Conservation (phyloP, 2,888 invertebrate genomes). For the Laspeyria flexula region DNA sequence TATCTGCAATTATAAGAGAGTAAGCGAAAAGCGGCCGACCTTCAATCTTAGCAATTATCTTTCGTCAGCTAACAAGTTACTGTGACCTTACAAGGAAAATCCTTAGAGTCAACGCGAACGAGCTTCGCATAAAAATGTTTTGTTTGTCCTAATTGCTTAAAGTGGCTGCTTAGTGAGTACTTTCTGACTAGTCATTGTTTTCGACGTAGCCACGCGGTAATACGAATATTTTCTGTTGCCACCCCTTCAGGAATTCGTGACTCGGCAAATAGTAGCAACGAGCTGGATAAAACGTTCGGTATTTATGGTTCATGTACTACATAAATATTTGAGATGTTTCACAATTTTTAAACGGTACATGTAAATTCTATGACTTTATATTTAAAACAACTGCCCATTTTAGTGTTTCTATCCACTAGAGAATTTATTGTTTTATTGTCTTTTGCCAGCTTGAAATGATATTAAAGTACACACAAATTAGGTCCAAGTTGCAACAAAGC, state of each 20-base stretch:
- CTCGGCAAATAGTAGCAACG: conserved; percentile 68
- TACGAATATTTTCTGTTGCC: conserved; percentile 76
- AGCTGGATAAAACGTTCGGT: conserved; percentile 54
- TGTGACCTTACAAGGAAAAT: conserved; percentile 33
- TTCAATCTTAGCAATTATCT: conserved; percentile 34
- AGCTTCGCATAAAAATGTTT: conserved; percentile 79
- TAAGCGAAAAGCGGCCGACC: conserved; percentile 11
- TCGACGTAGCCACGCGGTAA: conserved; percentile 72
- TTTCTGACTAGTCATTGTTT: conserved; percentile 83
- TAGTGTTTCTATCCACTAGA: too few relatives aligned
- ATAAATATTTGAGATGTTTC: not conserved
- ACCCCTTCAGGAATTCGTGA: conserved; percentile 72
- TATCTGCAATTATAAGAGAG: too few relatives aligned
- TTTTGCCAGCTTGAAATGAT: too few relatives aligned
- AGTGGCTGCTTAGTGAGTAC: conserved; percentile 78
- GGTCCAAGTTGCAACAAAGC: too few relatives aligned
- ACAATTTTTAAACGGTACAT: not conserved
- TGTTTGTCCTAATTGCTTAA: conserved; percentile 83
- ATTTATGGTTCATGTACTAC: conserved; percentile 17
- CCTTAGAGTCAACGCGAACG: conserved; percentile 47
- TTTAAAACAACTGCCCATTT: too few relatives aligned
- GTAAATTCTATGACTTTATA: too few relatives aligned
- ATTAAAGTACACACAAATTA: too few relatives aligned
- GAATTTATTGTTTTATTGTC: too few relatives aligned
- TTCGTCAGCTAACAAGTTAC: conserved; percentile 37